Evolutionary conservation across 2,113 vertebrate species (phyloP).

Genomic region (Himantopus leucocephalus): DNA sequence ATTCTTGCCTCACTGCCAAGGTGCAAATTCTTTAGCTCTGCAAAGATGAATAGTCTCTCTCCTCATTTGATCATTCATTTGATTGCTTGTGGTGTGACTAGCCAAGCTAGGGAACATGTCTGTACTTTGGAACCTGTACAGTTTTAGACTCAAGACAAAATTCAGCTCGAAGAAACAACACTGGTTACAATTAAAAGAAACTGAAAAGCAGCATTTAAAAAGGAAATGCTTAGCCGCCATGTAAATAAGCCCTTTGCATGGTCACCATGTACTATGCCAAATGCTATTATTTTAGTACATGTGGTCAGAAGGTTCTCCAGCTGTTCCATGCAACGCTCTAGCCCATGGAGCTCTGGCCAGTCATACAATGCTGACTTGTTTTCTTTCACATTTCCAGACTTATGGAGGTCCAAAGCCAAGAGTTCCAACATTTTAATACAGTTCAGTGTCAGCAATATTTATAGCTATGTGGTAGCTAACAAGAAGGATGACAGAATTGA

Average conservation of each 20-base stretch:
- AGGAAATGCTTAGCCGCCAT: background rate
- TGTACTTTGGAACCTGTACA: background rate
- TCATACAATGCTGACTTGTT: background rate
- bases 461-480: background rate
- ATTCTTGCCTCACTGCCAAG: background rate
- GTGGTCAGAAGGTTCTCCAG: background rate
- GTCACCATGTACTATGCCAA: background rate
- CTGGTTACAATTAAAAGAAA: background rate
- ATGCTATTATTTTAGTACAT: background rate
- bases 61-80: background rate
- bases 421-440: background rate
- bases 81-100: background rate
- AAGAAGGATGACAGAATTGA: background rate
- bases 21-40: background rate
- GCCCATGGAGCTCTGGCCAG: background rate
- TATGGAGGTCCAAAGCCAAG: background rate
- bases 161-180: background rate
- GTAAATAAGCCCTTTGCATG: background rate
- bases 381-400: background rate
- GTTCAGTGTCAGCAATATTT: background rate
- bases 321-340: background rate
- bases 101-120: background rate
- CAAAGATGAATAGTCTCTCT: background rate
- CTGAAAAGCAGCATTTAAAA: background rate
- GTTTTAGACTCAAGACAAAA: background rate